These are phyloP conservation scores for Pelobates cultripes DNA, from an alignment of 2,797 vertebrate genomes.

Conservation along the genomic window DNA sequence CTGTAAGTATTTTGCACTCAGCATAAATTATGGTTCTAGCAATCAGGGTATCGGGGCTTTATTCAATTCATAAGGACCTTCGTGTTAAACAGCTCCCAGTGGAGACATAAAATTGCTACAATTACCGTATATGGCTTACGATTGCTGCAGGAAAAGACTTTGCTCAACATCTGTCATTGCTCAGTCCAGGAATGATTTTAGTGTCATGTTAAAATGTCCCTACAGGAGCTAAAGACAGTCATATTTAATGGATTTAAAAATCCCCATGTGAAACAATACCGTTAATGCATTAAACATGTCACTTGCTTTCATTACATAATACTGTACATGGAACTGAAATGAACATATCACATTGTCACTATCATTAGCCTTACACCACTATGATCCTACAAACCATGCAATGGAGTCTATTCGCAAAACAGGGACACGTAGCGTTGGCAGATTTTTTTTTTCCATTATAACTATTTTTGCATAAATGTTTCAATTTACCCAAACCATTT, in stretches of 20 bases:
- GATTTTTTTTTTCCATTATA: no score
- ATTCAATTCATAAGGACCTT: slow-evolving; percentile 50
- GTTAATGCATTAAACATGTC: slow-evolving; percentile 7
- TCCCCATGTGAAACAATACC: slow-evolving; percentile 1
- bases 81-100: slow-evolving; percentile 38
- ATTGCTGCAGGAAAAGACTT: slow-evolving; percentile 23
- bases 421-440: no score
- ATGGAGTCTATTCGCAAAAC: no score
- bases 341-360: not conserved
- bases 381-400: not conserved
- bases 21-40: slow-evolving; percentile 48
- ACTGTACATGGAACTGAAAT: not conserved
- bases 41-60: slow-evolving; percentile 34
- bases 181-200: slow-evolving; percentile 31
- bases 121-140: slow-evolving; percentile 36
- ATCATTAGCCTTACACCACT: not conserved
- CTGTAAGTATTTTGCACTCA: slow-evolving; percentile 22
- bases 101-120: slow-evolving; percentile 40
- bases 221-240: slow-evolving; percentile 1
- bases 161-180: slow-evolving; percentile 44
- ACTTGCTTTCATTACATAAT: not conserved
- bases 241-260: slow-evolving; percentile 1
- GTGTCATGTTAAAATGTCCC: slow-evolving; percentile 15
- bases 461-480: no score
- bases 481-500: no score